Evolutionary conservation across 2,113 vertebrate species (phyloP).

Genomic region (Macquaria australasica): DNA sequence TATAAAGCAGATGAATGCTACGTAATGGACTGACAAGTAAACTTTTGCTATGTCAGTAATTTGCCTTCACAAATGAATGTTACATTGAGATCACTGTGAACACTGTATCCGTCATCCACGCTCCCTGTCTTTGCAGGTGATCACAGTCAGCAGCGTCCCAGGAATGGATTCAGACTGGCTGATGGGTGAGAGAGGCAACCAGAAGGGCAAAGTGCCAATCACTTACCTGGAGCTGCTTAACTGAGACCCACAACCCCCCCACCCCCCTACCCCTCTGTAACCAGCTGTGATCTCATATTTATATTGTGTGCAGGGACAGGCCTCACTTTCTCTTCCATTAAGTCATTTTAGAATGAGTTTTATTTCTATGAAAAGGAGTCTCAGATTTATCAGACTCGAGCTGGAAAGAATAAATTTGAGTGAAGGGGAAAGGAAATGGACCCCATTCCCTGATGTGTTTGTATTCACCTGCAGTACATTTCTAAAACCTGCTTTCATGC

Average conservation of each 20-base stretch:
- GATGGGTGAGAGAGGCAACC: constrained; percentile 96
- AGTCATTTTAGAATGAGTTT: constrained; percentile 41
- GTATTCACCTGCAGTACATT: constrained; percentile 81
- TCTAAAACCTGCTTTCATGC: constrained; percentile 85
- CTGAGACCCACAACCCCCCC: constrained; percentile 73
- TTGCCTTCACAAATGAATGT: background rate
- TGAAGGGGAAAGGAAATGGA: constrained; percentile 21
- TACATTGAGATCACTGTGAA: too few relatives aligned
- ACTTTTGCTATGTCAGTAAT: background rate
- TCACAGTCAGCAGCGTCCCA: constrained; percentile 92
- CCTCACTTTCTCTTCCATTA: constrained; percentile 42
- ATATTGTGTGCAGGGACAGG: constrained; percentile 73
- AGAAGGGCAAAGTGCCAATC: constrained; percentile 98
- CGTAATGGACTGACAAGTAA: background rate
- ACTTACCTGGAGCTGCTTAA: constrained; percentile 99
- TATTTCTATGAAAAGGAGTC: constrained; percentile 36
- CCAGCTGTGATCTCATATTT: constrained; percentile 86
- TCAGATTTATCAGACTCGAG: constrained; percentile 9
- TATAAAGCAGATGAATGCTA: background rate
- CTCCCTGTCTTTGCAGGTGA: constrained; percentile 85
- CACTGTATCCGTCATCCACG: too few relatives aligned
- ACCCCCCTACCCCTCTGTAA: constrained; percentile 25
- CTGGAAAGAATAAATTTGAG: constrained; percentile 34
- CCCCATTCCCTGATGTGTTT: constrained; percentile 34
- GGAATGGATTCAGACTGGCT: constrained; percentile 99